Evolutionary conservation across 2,888 invertebrate genomes (phyloP).

Genomic region (Epinotia bilunana): DNA sequence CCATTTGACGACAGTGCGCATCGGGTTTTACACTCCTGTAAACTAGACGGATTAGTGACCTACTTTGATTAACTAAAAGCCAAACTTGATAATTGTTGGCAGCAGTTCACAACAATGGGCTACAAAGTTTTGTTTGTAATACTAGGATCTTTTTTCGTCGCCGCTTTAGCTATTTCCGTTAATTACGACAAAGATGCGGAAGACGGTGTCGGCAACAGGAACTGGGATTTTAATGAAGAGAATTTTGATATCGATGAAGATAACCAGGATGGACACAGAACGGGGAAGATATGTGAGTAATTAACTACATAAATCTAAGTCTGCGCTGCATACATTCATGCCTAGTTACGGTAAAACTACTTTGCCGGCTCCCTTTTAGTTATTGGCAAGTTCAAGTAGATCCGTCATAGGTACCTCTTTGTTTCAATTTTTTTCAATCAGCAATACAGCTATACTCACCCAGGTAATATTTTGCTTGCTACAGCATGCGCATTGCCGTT

Average conservation of each 20-base stretch:
- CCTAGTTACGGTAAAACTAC: too few species aligned
- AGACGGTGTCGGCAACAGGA: not conserved
- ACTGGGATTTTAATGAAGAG: slow-evolving; percentile 44
- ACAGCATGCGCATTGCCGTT: too few species aligned
- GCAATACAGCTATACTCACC: too few species aligned
- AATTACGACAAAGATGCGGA: slow-evolving; percentile 47
- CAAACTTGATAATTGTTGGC: slow-evolving; percentile 34
- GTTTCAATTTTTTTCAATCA: too few species aligned
- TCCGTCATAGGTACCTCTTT: too few species aligned
- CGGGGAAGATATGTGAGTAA: slow-evolving; percentile 74
- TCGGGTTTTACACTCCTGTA: slow-evolving; percentile 44
- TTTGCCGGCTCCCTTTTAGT: too few species aligned
- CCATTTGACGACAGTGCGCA: slow-evolving; percentile 62
- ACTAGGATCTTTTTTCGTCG: slow-evolving; percentile 55
- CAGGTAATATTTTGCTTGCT: too few species aligned
- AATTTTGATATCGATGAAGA: slow-evolving; percentile 52
- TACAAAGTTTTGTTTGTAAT: slow-evolving; percentile 59
- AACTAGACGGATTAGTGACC: slow-evolving; percentile 50
- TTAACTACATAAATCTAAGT: not conserved
- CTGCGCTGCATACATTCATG: too few species aligned
- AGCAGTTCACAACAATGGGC: slow-evolving; percentile 57
- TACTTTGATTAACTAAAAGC: not conserved
- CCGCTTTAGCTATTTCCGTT: slow-evolving; percentile 60
- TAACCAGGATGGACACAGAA: slow-evolving; percentile 55
- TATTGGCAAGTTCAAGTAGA: too few species aligned